A percentile compares a stretch with the other conserved stretches of the same genome.
Conservation (phyloP, 2,888 invertebrate genomes). For the Aphidius colemani region DNA sequence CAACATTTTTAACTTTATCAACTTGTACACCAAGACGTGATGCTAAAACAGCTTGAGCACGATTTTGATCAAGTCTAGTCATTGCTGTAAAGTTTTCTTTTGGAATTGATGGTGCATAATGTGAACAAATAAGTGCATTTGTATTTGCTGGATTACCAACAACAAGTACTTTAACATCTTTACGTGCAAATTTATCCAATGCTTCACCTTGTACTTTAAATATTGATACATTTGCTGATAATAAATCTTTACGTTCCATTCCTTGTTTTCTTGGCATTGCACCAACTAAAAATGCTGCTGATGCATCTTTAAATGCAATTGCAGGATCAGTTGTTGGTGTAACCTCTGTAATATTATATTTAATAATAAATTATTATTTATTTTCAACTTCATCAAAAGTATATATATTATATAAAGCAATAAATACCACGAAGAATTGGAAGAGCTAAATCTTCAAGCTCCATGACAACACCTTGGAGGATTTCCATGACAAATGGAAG, state of each 20-base stretch:
- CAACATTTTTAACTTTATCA: conserved; percentile 82
- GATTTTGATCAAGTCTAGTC: conserved; percentile 97
- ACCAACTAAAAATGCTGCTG: conserved; percentile 95
- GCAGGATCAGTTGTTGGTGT: conserved; percentile 86
- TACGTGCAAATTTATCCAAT: conserved; percentile 85
- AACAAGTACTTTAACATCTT: conserved; percentile 92
- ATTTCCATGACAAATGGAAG: conserved; percentile 95
- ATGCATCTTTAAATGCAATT: conserved; percentile 93
- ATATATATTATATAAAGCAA: background rate
- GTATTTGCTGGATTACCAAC: conserved; percentile 99
- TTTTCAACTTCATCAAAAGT: background rate
- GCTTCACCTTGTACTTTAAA: conserved; percentile 97
- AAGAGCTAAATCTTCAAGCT: conserved; percentile 92
- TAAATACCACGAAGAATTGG: conserved; percentile 77
- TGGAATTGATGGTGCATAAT: conserved; percentile 95
- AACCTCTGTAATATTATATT: conserved; percentile 63
- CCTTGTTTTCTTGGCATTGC: conserved; percentile 97
- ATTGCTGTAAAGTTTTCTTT: conserved; percentile 96
- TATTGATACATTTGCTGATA: conserved; percentile 97
- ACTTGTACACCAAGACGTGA: conserved; percentile 69
- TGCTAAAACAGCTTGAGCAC: conserved; percentile 89
- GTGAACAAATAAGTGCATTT: conserved; percentile 93
- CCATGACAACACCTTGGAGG: conserved; percentile 98
- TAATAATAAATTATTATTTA: conserved; percentile 1
- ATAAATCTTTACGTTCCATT: conserved; percentile 98